Evolutionary conservation across 2,113 vertebrate species (phyloP).

Genomic region (Seriola rivoliana): DNA sequence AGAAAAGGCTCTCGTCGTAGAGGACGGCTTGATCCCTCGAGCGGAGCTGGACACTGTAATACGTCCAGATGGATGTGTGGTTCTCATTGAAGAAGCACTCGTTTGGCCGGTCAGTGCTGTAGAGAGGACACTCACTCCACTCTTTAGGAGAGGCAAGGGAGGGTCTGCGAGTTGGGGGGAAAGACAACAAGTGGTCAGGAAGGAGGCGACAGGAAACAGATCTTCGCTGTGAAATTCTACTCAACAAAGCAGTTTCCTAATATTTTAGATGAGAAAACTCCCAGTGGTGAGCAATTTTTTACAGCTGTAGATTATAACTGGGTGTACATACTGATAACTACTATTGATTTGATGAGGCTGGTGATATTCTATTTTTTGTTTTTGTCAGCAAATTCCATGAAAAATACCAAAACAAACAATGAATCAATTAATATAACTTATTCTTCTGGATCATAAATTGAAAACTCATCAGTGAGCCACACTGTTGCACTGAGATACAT

Average conservation of each 20-base stretch:
- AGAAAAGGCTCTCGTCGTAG: constrained; percentile 88
- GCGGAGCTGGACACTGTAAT: constrained; percentile 89
- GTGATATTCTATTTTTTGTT: no score
- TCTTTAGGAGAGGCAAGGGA: constrained; percentile 10
- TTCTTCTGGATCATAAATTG: no score
- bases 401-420: no score
- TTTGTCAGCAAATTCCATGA: no score
- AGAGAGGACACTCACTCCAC: constrained; percentile 95
- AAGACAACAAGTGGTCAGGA: background rate
- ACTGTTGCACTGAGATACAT: no score
- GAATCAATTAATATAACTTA: no score
- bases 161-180: constrained; percentile 20
- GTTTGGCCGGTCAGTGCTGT: constrained; percentile 84
- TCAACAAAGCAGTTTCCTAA: background rate
- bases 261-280: background rate
- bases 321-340: no score
- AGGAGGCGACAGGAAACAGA: background rate
- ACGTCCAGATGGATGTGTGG: constrained; percentile 91
- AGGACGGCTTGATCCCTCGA: constrained; percentile 77
- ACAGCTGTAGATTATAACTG: background rate
- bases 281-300: background rate
- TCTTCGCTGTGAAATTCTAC: background rate
- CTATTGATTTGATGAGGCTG: no score
- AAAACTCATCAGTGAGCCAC: no score
- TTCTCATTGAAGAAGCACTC: constrained; percentile 93